A percentile compares a stretch with the other conserved stretches of the same genome.
These are phyloP conservation scores for Amphiprion clarkii DNA, from an alignment of 2,797 vertebrate genomes.

Conservation along the genomic window DNA sequence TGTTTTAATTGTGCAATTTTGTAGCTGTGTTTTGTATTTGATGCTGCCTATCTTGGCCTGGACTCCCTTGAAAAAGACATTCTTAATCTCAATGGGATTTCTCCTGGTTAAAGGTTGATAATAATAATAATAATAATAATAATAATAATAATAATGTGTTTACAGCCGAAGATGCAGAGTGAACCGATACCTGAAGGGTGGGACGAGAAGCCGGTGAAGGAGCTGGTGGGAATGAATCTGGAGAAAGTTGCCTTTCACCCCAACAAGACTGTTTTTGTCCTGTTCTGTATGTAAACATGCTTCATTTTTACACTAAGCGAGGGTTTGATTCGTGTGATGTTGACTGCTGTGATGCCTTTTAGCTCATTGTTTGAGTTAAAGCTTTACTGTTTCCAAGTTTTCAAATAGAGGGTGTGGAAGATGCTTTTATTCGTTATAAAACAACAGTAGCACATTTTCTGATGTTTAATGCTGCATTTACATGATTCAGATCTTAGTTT, in stretches of 20 bases:
- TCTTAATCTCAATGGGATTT: too few relatives aligned
- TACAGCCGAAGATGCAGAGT: conserved; percentile 87
- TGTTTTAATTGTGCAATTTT: too few relatives aligned
- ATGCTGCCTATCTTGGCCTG: too few relatives aligned
- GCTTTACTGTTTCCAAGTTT: neutral
- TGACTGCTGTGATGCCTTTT: neutral
- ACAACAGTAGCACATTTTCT: neutral
- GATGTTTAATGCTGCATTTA: neutral
- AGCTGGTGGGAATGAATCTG: conserved; percentile 92
- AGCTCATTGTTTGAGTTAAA: neutral
- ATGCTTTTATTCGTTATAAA: too few relatives aligned
- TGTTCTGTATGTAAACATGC: conserved; percentile 90
- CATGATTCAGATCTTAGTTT: neutral
- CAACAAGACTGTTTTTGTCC: conserved; percentile 88
- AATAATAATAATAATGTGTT: neutral
- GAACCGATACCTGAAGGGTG: conserved; percentile 90
- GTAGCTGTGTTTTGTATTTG: too few relatives aligned
- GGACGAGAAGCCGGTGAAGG: conserved; percentile 90
- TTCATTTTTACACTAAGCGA: neutral
- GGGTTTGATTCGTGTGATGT: too few relatives aligned
- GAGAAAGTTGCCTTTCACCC: conserved; percentile 89
- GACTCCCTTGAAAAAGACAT: too few relatives aligned
- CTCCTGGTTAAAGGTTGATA: too few relatives aligned
- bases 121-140: too few relatives aligned
- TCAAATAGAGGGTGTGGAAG: neutral